Base-by-base conservation (phyloP, 2,888 invertebrate genomes). In the Magallana nippona region DNA sequence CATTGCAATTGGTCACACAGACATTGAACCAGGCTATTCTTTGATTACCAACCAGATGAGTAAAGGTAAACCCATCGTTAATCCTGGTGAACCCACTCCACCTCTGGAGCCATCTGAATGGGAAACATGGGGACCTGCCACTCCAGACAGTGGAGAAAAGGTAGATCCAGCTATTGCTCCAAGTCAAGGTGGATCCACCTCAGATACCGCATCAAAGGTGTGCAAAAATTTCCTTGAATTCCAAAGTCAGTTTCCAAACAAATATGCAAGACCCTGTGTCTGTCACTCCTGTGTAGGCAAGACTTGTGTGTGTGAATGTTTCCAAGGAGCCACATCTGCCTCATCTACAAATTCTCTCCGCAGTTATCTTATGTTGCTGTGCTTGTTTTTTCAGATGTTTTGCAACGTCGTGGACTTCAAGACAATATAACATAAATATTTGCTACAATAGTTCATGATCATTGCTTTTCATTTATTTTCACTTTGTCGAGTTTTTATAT, bases 1-100 rank as follows among this genome's bases (percentile, higher is more conserved):
- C 78, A 88, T 92, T 60, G 91, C 92, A 11, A 91, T 92, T 71
- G 92, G 92, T 57, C 85, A 89, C 85, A 86, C 87, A 55, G 90
- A 91, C 56, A 86, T 90, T 22, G 83, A 83, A 55, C 82, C 79
- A 10, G 81, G 85, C 3, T 62, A 79, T 2, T 86, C 85, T 57
- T 62, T 86, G 22, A 79, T 84, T 15, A 83, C 81, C 3, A 83
- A 83, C 58, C 77, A 84, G 80, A 86, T 60, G 27, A 80, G 60
- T 56, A 86, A 82, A n/a, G 82, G 77, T n/a, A 27, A 27, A 1
- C 81, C 84, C 22, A 78, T 78, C 27, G 19, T 32, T 32, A 63
- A 60, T 17, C 79, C 83, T 1, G 80, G 80, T 71, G 27, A 77
- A 13, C 83, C 83, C 11, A 83, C 85, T n/a, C 83, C 85, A 15